These are phyloP conservation scores for Ceraclea dissimilis DNA, from an alignment of 2,888 invertebrate species.

Conservation along the genomic window DNA sequence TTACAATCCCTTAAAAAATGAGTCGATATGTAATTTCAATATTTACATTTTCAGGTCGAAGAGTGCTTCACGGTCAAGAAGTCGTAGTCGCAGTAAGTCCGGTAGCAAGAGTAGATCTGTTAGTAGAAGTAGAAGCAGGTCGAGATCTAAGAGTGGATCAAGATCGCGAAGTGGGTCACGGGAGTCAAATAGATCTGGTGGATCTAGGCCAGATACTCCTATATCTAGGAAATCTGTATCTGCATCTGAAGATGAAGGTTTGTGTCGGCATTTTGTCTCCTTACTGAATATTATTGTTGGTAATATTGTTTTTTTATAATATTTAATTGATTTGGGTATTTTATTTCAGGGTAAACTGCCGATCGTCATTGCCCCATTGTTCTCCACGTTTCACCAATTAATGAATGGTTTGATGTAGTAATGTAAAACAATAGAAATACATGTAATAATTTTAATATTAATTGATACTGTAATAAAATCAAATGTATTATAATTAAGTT, in stretches of 20 bases:
- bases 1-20: neutral
- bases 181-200: conserved; percentile 33
- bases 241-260: conserved; percentile 48
- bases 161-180: conserved; percentile 32
- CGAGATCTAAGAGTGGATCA: conserved; percentile 39
- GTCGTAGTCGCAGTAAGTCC: conserved; percentile 31
- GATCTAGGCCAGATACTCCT: conserved; percentile 48
- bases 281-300: no score
- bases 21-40: neutral
- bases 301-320: conserved; percentile 4
- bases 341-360: no score
- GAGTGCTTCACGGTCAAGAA: conserved; percentile 29
- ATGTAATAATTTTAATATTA: no score
- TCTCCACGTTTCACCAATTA: no score
- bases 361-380: no score
- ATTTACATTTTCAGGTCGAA: conserved; percentile 25
- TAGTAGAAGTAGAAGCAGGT: conserved; percentile 34
- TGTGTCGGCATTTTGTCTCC: no score
- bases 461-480: no score
- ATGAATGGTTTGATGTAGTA: no score
- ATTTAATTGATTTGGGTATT: conserved; percentile 2
- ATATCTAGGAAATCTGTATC: conserved; percentile 54
- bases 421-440: no score
- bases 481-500: no score
- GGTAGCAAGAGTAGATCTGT: conserved; percentile 32